Conservation (phyloP, 1,140 invertebrate genomes). For the Drosophila busckii region DNA sequence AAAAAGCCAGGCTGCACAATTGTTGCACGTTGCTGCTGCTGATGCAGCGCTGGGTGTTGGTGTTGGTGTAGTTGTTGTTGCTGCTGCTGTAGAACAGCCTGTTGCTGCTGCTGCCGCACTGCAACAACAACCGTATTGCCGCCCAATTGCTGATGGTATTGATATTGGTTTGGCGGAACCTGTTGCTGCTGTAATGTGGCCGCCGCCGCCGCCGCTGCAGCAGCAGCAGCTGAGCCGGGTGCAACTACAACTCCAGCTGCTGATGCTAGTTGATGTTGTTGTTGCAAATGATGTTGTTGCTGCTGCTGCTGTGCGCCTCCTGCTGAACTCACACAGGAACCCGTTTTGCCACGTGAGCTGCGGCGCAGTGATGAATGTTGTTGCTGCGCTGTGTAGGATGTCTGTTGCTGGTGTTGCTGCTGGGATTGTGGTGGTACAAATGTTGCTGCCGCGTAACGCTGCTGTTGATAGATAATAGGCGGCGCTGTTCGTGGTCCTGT, state of each 20-base stretch:
- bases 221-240: constrained; percentile 48
- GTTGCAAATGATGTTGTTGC: constrained; percentile 38
- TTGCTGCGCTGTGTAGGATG: constrained; percentile 29
- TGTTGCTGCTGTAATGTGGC: constrained; percentile 41
- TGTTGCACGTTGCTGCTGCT: constrained; percentile 61
- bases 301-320: constrained; percentile 65
- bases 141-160: constrained; percentile 53
- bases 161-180: constrained; percentile 56
- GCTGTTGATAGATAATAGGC: constrained; percentile 50
- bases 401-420: constrained; percentile 24
- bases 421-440: constrained; percentile 53
- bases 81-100: constrained; percentile 38
- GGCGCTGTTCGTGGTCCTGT: constrained; percentile 59
- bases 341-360: constrained; percentile 79
- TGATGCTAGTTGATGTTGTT: constrained; percentile 39
- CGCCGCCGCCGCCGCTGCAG: constrained; percentile 20
- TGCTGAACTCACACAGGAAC: constrained; percentile 78
- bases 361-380: constrained; percentile 70
- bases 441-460: constrained; percentile 55
- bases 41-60: constrained; percentile 42
- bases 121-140: constrained; percentile 64
- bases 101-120: constrained; percentile 56
- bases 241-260: constrained; percentile 41
- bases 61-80: constrained; percentile 46
- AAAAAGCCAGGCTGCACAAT: constrained; percentile 70